Evolutionary conservation across 2,113 vertebrate genomes (phyloP).

Genomic region (Ibidorhyncha struthersii): DNA sequence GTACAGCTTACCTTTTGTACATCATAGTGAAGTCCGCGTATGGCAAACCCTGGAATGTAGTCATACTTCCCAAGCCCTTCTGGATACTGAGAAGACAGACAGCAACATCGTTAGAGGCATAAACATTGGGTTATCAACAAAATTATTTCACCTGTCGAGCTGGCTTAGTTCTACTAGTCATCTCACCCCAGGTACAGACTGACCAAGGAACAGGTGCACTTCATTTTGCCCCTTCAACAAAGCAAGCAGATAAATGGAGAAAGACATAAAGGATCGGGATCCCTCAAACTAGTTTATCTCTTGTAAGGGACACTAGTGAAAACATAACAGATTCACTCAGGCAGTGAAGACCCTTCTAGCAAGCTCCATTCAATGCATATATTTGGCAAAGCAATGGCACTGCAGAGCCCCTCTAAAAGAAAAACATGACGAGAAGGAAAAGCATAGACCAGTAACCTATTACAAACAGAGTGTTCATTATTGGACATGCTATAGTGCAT

Average conservation of each 20-base stretch:
- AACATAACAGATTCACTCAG: background rate
- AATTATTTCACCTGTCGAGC: background rate
- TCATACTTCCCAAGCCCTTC: conserved; percentile 80
- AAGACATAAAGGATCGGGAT: background rate
- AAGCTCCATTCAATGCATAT: background rate
- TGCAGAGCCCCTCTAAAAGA: background rate
- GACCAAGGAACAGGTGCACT: background rate
- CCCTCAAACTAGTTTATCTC: background rate
- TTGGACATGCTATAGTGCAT: background rate
- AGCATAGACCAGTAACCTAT: background rate
- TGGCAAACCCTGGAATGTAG: conserved; percentile 82
- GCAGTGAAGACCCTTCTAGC: background rate
- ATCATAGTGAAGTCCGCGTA: conserved; percentile 83
- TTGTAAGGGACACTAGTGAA: background rate
- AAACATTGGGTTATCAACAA: background rate
- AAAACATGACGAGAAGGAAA: background rate
- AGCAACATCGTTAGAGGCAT: background rate
- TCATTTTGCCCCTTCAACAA: background rate
- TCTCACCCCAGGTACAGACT: background rate
- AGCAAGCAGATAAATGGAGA: background rate
- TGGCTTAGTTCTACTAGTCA: background rate
- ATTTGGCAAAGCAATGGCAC: background rate
- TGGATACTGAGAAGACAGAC: conserved; percentile 74
- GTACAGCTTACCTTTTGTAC: conserved; percentile 78
- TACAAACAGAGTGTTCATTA: background rate